Conservation (phyloP, 2,888 invertebrate genomes). For the Elgonia sp. region DNA sequence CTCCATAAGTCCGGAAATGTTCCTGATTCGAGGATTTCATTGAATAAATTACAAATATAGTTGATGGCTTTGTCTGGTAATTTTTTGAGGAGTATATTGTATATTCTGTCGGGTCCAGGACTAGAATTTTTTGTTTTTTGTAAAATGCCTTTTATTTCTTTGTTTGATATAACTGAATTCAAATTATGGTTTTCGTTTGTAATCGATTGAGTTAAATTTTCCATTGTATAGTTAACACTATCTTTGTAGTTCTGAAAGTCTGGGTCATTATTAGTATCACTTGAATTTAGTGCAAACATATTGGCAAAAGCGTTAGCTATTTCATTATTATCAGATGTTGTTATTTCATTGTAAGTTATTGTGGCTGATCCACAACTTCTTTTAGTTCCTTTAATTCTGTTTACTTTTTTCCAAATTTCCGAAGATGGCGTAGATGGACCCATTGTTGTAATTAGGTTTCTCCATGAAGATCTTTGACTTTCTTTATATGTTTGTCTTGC, state of each 20-base stretch:
- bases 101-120: constrained; percentile 73
- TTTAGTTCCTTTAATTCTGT: constrained; percentile 27
- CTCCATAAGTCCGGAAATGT: constrained; percentile 34
- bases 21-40: constrained; percentile 24
- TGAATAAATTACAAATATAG: constrained; percentile 31
- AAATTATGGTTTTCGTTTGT: not conserved
- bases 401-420: constrained; percentile 35
- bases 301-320: constrained; percentile 6
- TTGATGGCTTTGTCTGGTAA: constrained; percentile 34
- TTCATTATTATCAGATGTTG: not conserved
- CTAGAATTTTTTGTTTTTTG: constrained; percentile 55
- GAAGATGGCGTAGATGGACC: not conserved
- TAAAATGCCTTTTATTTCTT: not conserved
- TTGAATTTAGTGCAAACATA: not conserved
- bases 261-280: not conserved
- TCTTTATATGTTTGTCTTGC: constrained; percentile 56
- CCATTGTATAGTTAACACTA: not conserved
- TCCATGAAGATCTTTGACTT: constrained; percentile 58
- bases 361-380: not conserved
- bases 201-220: not conserved
- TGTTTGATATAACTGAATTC: not conserved
- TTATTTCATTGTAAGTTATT: not conserved
- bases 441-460: constrained; percentile 11
- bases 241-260: not conserved
- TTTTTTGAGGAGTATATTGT: constrained; percentile 65